Evolutionary conservation across 2,797 vertebrate genomes (phyloP).

Genomic region (Nothura maculosa): DNA sequence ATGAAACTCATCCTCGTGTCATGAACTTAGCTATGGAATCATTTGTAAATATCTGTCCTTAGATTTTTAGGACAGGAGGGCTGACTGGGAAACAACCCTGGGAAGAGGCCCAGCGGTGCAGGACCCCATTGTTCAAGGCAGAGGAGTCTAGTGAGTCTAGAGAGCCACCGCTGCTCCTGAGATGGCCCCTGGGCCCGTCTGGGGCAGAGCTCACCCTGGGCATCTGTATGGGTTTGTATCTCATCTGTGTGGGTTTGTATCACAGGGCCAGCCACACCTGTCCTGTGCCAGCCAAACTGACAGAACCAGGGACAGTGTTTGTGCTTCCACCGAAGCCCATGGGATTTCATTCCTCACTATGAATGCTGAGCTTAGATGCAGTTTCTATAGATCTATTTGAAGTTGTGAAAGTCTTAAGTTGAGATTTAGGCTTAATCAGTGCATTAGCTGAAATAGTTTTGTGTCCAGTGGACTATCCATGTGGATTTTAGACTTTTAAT

Average conservation of each 20-base stretch:
- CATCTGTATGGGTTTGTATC: neutral
- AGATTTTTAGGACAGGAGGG: neutral
- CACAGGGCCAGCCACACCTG: neutral
- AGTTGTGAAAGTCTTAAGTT: neutral
- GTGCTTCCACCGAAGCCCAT: neutral
- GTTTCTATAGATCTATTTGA: neutral
- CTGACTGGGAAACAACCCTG: neutral
- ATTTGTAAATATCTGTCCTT: neutral
- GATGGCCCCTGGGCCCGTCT: neutral
- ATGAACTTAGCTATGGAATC: neutral
- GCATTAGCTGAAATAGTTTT: slow-evolving; percentile 4
- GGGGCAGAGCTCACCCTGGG: neutral
- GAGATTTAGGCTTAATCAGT: neutral
- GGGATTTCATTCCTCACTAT: neutral
- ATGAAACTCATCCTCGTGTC: neutral
- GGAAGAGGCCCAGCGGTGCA: neutral
- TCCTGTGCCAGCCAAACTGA: neutral
- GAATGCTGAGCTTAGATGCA: neutral
- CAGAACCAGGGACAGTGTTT: neutral
- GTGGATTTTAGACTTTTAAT: slow-evolving; percentile 27
- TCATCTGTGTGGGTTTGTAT: neutral
- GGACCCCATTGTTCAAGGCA: neutral
- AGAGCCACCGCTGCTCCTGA: neutral
- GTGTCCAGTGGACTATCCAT: neutral
- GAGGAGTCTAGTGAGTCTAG: too few species aligned